These are phyloP conservation scores for Melanotaenia parkinsoni DNA, from an alignment of 2,797 vertebrate species.

Conservation along the genomic window DNA sequence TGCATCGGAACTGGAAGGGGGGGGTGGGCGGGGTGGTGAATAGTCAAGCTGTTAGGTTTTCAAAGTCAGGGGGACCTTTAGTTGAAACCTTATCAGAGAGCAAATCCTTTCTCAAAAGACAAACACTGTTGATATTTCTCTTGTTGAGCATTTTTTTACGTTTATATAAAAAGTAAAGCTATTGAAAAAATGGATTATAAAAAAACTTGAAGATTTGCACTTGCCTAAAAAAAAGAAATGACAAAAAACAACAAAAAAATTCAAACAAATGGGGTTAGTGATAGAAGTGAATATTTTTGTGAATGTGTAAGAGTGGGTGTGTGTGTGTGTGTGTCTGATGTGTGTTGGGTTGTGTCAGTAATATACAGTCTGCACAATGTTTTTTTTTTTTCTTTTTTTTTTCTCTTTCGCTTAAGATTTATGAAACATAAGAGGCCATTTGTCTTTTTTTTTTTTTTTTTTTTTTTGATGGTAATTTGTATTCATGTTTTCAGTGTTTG, in stretches of 20 bases:
- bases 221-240: constrained; percentile 85
- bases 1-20: constrained; percentile 74
- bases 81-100: constrained; percentile 84
- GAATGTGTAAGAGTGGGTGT: constrained; percentile 72
- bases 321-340: constrained; percentile 50
- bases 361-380: constrained; percentile 86
- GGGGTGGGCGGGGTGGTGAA: constrained; percentile 32
- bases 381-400: constrained; percentile 58
- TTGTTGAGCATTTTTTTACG: constrained; percentile 81
- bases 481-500: constrained; percentile 68
- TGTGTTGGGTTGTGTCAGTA: constrained; percentile 74
- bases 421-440: constrained; percentile 82
- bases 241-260: constrained; percentile 77
- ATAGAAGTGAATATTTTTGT: constrained; percentile 85
- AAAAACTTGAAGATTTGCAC: constrained; percentile 91
- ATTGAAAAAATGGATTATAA: constrained; percentile 84
- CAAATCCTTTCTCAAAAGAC: constrained; percentile 88
- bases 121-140: constrained; percentile 89
- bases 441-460: constrained; percentile 76
- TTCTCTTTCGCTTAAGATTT: constrained; percentile 16
- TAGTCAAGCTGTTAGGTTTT: constrained; percentile 61
- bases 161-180: constrained; percentile 88
- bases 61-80: constrained; percentile 83
- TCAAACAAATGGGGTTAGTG: constrained; percentile 79
- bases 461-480: constrained; percentile 76